A percentile compares a stretch with the other conserved stretches of the same genome.
Conservation (phyloP, 2,113 vertebrate species). For the Erythrolamprus reginae region DNA sequence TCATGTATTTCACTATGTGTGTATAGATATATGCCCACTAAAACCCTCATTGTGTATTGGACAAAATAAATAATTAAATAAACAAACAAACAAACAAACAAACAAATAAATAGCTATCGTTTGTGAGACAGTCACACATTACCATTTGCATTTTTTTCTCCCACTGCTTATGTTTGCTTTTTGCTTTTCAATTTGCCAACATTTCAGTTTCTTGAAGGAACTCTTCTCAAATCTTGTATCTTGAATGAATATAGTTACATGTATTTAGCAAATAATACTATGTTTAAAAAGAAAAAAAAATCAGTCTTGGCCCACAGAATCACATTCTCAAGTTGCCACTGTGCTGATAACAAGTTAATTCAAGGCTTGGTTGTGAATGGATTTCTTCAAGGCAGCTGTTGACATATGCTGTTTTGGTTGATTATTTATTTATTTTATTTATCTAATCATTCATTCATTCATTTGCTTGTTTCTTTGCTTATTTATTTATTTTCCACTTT, state of each 20-base stretch:
- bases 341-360: not conserved
- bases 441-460: no score
- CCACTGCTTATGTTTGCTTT: not conserved
- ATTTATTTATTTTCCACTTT: not conserved
- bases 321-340: not conserved
- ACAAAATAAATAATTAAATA: no score
- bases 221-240: not conserved
- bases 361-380: not conserved
- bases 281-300: not conserved
- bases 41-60: no score
- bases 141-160: not conserved
- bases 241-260: not conserved
- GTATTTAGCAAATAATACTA: not conserved
- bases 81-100: no score
- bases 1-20: no score
- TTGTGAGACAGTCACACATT: not conserved
- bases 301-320: not conserved
- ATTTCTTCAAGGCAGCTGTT: not conserved
- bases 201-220: not conserved
- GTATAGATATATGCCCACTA: no score
- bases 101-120: no score
- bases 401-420: not conserved
- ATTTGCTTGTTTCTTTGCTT: no score
- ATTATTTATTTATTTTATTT: not conserved
- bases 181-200: not conserved